These are phyloP conservation scores for cattle (Bos taurus) DNA, from an alignment of 2,113 vertebrate genomes.

Conservation along the genomic window DNA sequence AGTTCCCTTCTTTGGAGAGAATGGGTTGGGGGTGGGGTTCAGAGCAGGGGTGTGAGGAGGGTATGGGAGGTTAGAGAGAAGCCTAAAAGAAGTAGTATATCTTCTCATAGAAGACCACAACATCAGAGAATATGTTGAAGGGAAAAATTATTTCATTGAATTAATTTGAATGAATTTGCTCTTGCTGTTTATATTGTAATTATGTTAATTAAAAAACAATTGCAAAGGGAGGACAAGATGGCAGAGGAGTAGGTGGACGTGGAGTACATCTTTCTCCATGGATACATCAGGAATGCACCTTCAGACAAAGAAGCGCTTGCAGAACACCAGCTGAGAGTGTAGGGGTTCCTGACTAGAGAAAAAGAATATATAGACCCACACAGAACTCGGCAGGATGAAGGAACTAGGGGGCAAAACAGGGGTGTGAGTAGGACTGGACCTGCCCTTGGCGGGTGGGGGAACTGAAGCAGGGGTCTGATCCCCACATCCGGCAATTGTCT, in stretches of 20 bases:
- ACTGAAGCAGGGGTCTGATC: background rate
- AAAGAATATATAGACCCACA: background rate
- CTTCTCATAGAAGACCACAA: background rate
- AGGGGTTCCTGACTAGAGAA: background rate
- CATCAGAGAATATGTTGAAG: background rate
- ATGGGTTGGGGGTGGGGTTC: background rate
- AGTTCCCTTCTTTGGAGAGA: background rate
- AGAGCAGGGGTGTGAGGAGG: background rate
- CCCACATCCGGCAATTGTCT: background rate
- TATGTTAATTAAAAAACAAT: background rate
- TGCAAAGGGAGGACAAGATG: background rate
- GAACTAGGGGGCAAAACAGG: background rate
- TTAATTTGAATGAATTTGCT: background rate
- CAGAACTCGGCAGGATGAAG: background rate
- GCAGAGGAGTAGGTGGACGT: background rate
- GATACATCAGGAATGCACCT: background rate
- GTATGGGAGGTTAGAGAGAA: background rate
- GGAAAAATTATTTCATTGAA: background rate
- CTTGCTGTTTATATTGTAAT: background rate
- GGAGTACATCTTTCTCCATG: background rate
- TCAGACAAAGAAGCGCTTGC: background rate
- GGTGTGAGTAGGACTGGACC: background rate
- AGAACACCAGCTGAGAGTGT: background rate
- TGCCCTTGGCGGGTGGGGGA: accelerated
- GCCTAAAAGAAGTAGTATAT: background rate